These are phyloP conservation scores for Hyles lineata DNA, from an alignment of 2,888 invertebrate genomes.

Conservation along the genomic window DNA sequence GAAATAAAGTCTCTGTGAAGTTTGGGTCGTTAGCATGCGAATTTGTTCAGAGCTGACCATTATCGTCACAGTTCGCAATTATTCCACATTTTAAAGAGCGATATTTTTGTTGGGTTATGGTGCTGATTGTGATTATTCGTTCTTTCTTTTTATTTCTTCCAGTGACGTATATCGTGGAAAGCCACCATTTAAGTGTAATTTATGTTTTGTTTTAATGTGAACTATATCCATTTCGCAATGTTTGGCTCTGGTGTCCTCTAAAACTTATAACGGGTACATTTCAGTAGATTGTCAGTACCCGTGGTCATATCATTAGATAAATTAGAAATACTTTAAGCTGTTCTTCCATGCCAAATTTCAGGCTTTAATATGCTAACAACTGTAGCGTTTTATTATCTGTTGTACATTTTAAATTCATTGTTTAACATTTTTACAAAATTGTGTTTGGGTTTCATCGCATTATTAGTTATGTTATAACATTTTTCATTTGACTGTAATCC, in stretches of 20 bases:
- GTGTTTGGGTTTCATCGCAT: neutral
- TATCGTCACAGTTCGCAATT: slow-evolving; percentile 21
- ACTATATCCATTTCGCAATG: neutral
- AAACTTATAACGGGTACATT: neutral
- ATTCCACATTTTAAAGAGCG: neutral
- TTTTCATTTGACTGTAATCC: neutral
- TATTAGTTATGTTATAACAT: neutral
- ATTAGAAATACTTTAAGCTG: slow-evolving; percentile 20
- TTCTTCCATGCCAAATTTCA: slow-evolving; percentile 23
- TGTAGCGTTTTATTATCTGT: neutral
- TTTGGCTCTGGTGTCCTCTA: slow-evolving; percentile 4
- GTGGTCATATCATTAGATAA: slow-evolving; percentile 28
- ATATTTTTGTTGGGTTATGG: neutral
- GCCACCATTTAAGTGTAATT: no score
- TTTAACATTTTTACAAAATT: neutral
- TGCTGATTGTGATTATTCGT: neutral
- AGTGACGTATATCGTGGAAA: neutral
- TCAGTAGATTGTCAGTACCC: neutral
- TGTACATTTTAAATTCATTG: neutral
- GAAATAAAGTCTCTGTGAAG: slow-evolving; percentile 45
- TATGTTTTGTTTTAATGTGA: neutral
- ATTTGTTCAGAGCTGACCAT: slow-evolving; percentile 35
- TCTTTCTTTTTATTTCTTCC: neutral
- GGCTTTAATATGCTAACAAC: slow-evolving; percentile 5
- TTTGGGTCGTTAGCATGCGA: slow-evolving; percentile 53